Conservation (phyloP, 2,113 vertebrate genomes). For the Ictalurus furcatus region DNA sequence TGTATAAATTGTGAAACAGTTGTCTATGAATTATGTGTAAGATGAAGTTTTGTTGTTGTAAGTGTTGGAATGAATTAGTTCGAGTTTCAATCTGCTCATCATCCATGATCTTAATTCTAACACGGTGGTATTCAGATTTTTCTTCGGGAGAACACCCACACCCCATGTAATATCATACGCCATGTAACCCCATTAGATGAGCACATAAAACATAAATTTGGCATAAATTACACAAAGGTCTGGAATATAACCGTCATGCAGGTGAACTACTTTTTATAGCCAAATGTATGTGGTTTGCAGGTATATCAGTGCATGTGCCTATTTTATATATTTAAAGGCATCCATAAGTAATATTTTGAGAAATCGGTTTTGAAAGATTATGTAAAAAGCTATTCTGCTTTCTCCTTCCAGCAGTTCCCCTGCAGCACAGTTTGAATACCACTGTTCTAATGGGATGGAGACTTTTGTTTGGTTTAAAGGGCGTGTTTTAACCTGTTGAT, state of each 20-base stretch:
- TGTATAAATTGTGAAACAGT: neutral
- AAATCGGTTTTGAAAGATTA: neutral
- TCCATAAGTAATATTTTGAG: neutral
- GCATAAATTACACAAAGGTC: neutral
- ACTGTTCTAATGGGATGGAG: neutral
- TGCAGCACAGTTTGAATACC: slow-evolving; percentile 11
- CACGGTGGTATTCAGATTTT: neutral
- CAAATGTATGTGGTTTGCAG: neutral
- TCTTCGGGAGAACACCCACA: neutral
- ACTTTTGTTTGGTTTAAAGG: neutral
- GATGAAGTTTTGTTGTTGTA: neutral
- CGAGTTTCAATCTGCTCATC: neutral
- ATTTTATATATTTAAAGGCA: neutral
- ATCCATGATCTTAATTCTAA: neutral
- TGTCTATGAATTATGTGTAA: neutral
- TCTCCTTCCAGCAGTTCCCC: neutral
- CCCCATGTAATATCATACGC: neutral
- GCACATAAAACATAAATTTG: neutral
- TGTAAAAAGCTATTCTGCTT: neutral
- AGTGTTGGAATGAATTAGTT: neutral
- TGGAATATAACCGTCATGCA: neutral
- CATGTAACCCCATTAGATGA: neutral
- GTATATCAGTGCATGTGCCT: neutral
- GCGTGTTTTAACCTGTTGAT: neutral
- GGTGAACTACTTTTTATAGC: neutral